These are phyloP conservation scores for Gavialis gangeticus DNA, from an alignment of 2,113 vertebrate genomes.

Conservation along the genomic window DNA sequence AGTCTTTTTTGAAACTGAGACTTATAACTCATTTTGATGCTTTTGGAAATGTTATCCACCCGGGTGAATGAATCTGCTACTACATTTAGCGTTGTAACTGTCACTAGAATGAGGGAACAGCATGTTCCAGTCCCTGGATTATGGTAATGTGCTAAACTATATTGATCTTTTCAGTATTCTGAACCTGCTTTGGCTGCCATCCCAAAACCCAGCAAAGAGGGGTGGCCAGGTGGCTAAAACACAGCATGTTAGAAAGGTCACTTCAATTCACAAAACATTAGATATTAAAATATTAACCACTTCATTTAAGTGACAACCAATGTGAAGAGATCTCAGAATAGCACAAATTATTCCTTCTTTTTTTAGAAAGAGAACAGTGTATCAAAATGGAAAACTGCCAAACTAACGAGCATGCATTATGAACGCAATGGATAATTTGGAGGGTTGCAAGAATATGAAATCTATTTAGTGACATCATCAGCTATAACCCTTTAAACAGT, in stretches of 20 bases:
- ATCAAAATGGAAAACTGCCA: neutral
- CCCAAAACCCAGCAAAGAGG: slow-evolving; percentile 56
- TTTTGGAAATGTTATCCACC: neutral
- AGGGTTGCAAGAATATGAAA: neutral
- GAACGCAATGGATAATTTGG: neutral
- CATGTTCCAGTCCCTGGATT: slow-evolving; percentile 52
- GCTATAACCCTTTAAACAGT: neutral
- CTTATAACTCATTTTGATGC: neutral
- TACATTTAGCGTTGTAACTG: neutral
- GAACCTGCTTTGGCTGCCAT: slow-evolving; percentile 50
- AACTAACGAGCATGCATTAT: neutral
- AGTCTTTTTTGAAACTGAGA: neutral
- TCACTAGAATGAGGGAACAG: slow-evolving; percentile 48
- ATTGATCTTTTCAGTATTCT: slow-evolving; percentile 61
- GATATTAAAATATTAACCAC: slow-evolving; percentile 11
- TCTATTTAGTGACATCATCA: neutral
- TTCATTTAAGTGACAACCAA: neutral
- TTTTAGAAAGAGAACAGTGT: neutral
- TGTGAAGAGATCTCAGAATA: slow-evolving; percentile 31
- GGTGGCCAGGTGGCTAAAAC: slow-evolving; percentile 54
- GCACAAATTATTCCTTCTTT: slow-evolving; percentile 47
- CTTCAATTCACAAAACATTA: slow-evolving; percentile 33
- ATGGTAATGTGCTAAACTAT: slow-evolving; percentile 59
- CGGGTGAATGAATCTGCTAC: neutral
- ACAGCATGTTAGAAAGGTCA: slow-evolving; percentile 24